A percentile compares a stretch with the other conserved stretches of the same genome.
phyloP scores from a whole-genome alignment of 2,113 vertebrate genomes.

The Chunga burmeisteri region DNA sequence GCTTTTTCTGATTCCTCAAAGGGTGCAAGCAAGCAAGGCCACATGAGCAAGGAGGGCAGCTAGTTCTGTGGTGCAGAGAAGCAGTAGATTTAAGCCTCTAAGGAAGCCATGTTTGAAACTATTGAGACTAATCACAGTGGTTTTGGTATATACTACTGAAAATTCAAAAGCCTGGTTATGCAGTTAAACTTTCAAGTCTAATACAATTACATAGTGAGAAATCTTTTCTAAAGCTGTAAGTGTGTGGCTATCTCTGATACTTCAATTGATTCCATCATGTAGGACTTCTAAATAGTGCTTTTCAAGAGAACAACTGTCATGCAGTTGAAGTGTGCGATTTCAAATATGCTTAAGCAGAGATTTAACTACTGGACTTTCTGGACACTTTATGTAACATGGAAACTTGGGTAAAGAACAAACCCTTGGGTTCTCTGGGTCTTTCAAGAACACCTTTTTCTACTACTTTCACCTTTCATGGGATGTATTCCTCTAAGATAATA shows the following conservation, averaged over 20 bases:
- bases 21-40: not conserved
- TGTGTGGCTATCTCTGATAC: conserved; percentile 27
- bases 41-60: not conserved
- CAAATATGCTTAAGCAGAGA: not conserved
- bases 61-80: not conserved
- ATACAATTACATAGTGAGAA: conserved; percentile 9
- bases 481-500: not conserved
- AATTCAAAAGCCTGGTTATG: not conserved
- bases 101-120: not conserved
- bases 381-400: not conserved
- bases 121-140: not conserved
- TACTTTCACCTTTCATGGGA: not conserved
- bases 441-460: not conserved
- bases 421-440: rapidly evolving
- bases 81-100: not conserved
- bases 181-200: conserved; percentile 31
- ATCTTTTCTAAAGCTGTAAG: conserved; percentile 19
- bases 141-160: not conserved
- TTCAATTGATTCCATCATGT: conserved; percentile 20
- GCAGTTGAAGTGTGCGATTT: not conserved
- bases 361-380: not conserved
- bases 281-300: conserved; percentile 7
- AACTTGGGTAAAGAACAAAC: not conserved
- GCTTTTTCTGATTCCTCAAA: conserved; percentile 20
- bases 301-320: not conserved